These are phyloP conservation scores for Temnothorax unifasciatus DNA, from an alignment of 2,888 invertebrate genomes.

Conservation along the genomic window DNA sequence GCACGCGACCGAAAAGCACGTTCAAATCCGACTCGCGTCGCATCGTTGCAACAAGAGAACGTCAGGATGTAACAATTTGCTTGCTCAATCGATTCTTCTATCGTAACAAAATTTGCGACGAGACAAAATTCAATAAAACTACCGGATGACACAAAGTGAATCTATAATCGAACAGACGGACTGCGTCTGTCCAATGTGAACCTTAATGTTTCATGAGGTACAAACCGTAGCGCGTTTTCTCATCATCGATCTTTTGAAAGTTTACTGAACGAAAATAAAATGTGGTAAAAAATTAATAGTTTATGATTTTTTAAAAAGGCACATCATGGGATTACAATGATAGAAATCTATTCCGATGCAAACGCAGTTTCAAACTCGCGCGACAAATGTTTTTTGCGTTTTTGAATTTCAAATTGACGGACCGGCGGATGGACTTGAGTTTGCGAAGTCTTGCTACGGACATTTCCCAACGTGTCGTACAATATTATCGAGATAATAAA, in stretches of 20 bases:
- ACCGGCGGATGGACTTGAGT: constrained; percentile 35
- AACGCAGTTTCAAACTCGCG: constrained; percentile 29
- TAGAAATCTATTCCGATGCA: constrained; percentile 33
- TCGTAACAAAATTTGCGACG: constrained; percentile 7
- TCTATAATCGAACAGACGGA: neutral
- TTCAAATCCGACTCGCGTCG: constrained; percentile 3
- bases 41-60: neutral
- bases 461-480: constrained; percentile 50
- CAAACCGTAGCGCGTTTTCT: neutral
- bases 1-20: constrained; percentile 32
- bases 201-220: constrained; percentile 17
- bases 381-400: constrained; percentile 43
- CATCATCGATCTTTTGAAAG: neutral
- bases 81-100: neutral
- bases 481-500: constrained; percentile 57
- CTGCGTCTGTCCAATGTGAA: too few relatives aligned
- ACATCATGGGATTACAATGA: constrained; percentile 12
- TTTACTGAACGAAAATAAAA: neutral
- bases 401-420: constrained; percentile 54
- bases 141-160: neutral
- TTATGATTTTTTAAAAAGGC: neutral
- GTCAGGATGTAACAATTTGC: neutral
- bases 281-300: neutral
- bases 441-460: constrained; percentile 30
- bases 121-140: constrained; percentile 14